Evolutionary conservation across 2,797 vertebrate species (phyloP).

Genomic region (Benthosema pterotum): DNA sequence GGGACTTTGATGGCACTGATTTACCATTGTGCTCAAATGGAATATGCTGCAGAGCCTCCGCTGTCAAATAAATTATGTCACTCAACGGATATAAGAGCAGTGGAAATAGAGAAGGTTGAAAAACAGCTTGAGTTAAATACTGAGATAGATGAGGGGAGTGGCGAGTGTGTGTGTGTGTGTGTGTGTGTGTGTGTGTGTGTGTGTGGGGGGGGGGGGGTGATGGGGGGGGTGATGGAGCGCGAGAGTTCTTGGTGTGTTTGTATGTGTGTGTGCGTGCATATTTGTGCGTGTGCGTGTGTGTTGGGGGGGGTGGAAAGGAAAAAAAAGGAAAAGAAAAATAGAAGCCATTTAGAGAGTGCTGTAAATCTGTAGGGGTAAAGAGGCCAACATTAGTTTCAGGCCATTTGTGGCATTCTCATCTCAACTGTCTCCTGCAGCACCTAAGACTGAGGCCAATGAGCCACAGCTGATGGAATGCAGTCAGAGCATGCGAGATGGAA

Average conservation of each 20-base stretch:
- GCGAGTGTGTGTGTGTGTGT: too few species aligned
- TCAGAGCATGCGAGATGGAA: conserved; percentile 56
- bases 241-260: background rate
- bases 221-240: background rate
- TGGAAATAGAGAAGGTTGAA: conserved; percentile 51
- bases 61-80: conserved; percentile 55
- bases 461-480: conserved; percentile 68
- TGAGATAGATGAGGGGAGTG: conserved; percentile 28
- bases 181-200: too few species aligned
- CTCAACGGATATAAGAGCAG: conserved; percentile 54
- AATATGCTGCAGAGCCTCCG: conserved; percentile 44
- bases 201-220: conserved; percentile 11
- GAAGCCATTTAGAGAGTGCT: conserved; percentile 50
- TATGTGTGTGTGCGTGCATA: background rate
- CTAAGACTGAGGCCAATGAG: conserved; percentile 65
- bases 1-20: conserved; percentile 56
- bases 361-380: conserved; percentile 66
- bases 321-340: conserved; percentile 29
- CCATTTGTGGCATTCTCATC: conserved; percentile 77
- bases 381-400: conserved; percentile 76
- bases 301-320: conserved; percentile 13
- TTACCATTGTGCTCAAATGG: conserved; percentile 57
- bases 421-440: conserved; percentile 64
- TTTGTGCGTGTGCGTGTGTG: background rate
- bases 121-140: conserved; percentile 50